Evolutionary conservation across 2,113 vertebrate species (phyloP).

Genomic region (Pardalotus punctatus): DNA sequence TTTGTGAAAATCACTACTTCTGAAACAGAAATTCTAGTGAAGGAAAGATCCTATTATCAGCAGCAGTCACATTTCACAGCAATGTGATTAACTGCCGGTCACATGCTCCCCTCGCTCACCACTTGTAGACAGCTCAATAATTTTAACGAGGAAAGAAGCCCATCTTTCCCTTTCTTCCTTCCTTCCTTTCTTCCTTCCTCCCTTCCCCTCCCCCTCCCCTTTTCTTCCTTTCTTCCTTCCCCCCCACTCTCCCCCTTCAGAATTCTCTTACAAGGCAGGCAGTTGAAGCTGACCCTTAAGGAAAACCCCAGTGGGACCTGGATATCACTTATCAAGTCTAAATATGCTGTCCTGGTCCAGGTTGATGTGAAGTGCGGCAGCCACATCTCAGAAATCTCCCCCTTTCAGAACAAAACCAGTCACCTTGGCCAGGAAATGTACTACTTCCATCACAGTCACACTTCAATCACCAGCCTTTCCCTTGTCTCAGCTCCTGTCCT

Average conservation of each 20-base stretch:
- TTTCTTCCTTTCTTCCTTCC: background rate
- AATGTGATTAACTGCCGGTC: constrained; percentile 65
- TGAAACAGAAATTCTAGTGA: constrained; percentile 57
- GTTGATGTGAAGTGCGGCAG: constrained; percentile 23
- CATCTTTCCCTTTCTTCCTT: background rate
- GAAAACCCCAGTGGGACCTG: constrained; percentile 41
- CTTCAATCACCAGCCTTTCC: constrained; percentile 76
- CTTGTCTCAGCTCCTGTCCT: constrained; percentile 74
- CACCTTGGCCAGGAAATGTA: constrained; percentile 71
- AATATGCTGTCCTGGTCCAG: background rate
- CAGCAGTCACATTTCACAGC: constrained; percentile 68
- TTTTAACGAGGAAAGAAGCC: constrained; percentile 57
- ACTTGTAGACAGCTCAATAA: constrained; percentile 69
- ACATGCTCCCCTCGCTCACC: constrained; percentile 30
- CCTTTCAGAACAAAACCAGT: constrained; percentile 50
- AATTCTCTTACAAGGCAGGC: constrained; percentile 26
- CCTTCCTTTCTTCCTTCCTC: background rate
- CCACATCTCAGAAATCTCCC: background rate
- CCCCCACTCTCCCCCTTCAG: background rate
- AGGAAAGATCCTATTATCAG: constrained; percentile 62
- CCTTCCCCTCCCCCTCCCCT: background rate
- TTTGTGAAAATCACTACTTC: constrained; percentile 64
- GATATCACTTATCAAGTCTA: constrained; percentile 63
- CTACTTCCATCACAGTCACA: constrained; percentile 74
- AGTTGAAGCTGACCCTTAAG: constrained; percentile 50